Evolutionary conservation across 2,797 vertebrate genomes (phyloP), one percentile per base, ranked within the genome.

Genomic region (Ambastaia sidthimunki): DNA sequence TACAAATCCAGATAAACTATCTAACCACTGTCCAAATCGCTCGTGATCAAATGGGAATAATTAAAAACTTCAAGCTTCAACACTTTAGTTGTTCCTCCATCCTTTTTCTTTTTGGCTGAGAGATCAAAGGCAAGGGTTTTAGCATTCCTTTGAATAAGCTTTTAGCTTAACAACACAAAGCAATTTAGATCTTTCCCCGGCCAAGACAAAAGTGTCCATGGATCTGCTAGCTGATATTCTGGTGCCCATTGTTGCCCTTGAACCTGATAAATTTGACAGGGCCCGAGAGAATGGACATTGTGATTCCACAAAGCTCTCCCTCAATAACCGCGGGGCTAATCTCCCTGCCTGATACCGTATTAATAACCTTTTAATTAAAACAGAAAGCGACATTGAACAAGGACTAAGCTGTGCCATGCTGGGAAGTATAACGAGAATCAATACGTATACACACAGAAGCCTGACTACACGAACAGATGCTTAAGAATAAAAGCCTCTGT

Each of bases 341-440:
- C 85, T 82, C 82, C 85, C 80, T 4, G 74, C 78, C 86, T 75
- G 77, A 83, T 83, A 80, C 69, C 55, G 74, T 82, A 86, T 85
- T 86, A 86, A 87, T 85, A 83, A 84, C 79, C 83, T 83, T 86
- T 87, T 86, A 87, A 87, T 86, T 86, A 83, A 87, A 87, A 82
- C 81, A 48, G 76, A 80, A 80, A 84, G 77, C 80, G 71, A 86
- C 76, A 80, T 66, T 63, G 83, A 78, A 87, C 86, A 82, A 86
- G 77, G 79, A 75, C 81, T 87, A 83, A 84, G 80, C 78, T 71
- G 71, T 71, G 37, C 44, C 83, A 76, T 44, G 68, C 74, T 74
- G 60, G 83, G 83, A 37, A 76, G 76, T 73, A 80, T 21, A 80
- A 78, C 69, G 50, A 59, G 41, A 78, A 86, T 83, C 83, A 67